Evolutionary conservation across 2,797 vertebrate species (phyloP).

Genomic region (Melanotaenia parkinsoni): DNA sequence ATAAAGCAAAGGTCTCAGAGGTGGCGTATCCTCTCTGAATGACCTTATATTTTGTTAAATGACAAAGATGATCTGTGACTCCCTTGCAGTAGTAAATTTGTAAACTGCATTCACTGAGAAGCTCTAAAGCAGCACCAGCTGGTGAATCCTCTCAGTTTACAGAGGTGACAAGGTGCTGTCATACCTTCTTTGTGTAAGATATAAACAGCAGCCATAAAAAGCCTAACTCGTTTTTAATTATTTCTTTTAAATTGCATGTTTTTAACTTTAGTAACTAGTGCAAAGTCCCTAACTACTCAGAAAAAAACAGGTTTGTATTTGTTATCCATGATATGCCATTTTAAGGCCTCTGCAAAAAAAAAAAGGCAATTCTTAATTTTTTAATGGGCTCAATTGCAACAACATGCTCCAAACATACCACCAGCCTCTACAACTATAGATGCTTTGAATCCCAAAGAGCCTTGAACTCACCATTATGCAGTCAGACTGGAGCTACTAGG

Average conservation of each 20-base stretch:
- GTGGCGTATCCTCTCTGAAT: not conserved
- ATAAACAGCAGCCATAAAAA: not conserved
- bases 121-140: not conserved
- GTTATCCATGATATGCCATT: not conserved
- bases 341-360: not conserved
- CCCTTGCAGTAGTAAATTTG: not conserved
- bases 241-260: not conserved
- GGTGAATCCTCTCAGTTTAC: not conserved
- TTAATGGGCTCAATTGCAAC: not conserved
- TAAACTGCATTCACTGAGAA: not conserved
- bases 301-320: not conserved
- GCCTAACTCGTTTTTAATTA: not conserved
- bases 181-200: not conserved
- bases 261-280: not conserved
- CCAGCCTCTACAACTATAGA: not conserved
- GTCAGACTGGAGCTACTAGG: not conserved
- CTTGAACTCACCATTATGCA: not conserved
- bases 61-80: not conserved
- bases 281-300: not conserved
- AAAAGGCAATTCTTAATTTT: not conserved
- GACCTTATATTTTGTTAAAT: not conserved
- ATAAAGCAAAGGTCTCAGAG: not conserved
- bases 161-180: not conserved
- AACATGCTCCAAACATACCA: not conserved
- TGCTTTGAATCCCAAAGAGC: not conserved